These are phyloP conservation scores for Ophion slaviceki DNA, from an alignment of 2,888 invertebrate species.

Conservation along the genomic window DNA sequence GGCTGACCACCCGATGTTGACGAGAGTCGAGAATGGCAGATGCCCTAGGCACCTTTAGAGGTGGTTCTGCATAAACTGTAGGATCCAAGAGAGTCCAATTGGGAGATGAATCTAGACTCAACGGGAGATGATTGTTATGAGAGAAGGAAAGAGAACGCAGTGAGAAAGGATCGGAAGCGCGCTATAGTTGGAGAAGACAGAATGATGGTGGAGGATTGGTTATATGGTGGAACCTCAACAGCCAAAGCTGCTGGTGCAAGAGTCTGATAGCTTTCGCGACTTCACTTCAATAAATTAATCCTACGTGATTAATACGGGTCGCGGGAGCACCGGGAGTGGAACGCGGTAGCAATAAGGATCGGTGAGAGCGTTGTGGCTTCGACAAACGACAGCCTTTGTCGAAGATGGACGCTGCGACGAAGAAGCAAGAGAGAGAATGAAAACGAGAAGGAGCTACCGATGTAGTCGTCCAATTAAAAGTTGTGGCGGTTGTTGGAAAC, in stretches of 20 bases:
- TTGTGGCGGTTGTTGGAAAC: conserved; percentile 62
- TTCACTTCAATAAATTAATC: conserved; percentile 65
- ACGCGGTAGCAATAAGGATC: conserved; percentile 1
- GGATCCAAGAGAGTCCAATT: conserved; percentile 1
- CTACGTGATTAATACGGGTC: conserved; percentile 58
- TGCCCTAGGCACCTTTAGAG: neutral
- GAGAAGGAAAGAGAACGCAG: conserved; percentile 5
- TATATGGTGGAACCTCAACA: conserved; percentile 33
- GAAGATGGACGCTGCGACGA: conserved; percentile 48
- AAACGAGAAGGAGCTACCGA: conserved; percentile 22
- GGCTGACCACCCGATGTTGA: conserved; percentile 6
- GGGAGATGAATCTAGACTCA: conserved; percentile 12
- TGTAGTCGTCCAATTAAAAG: conserved; percentile 66
- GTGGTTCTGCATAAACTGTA: neutral
- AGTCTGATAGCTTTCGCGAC: conserved; percentile 56
- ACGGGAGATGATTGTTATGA: conserved; percentile 10
- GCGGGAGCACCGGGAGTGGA: neutral
- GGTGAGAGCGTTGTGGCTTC: conserved; percentile 18
- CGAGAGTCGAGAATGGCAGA: neutral
- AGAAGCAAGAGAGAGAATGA: conserved; percentile 27
- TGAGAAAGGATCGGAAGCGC: neutral
- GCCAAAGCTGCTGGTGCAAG: conserved; percentile 42
- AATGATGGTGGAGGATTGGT: neutral
- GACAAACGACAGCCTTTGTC: conserved; percentile 37
- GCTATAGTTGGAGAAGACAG: conserved; percentile 1